Conservation (phyloP, 2,797 vertebrate species). For the Acridotheres tristis region DNA sequence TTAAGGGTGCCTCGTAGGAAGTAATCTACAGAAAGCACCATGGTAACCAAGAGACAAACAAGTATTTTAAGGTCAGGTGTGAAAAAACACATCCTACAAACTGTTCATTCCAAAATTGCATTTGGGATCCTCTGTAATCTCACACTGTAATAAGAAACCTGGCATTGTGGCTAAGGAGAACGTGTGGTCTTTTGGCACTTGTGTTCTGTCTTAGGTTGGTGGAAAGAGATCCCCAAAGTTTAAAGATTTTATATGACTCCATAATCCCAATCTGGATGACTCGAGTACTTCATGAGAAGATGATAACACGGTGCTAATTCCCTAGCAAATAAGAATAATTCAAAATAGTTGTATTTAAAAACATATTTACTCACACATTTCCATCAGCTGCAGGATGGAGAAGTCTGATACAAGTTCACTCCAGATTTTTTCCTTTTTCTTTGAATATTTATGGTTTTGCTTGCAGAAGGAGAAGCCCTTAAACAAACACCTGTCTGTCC, state of each 20-base stretch:
- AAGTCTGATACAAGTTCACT: background rate
- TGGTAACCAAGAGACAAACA: background rate
- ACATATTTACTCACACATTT: background rate
- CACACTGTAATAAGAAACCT: background rate
- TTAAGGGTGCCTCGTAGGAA: background rate
- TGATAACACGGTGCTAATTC: background rate
- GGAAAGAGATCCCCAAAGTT: background rate
- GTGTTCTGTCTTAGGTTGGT: background rate
- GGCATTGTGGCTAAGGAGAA: background rate
- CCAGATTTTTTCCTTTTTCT: background rate
- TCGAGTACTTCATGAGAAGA: background rate
- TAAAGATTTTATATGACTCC: background rate
- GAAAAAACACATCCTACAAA: background rate
- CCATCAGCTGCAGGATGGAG: background rate
- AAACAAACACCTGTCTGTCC: background rate
- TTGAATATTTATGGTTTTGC: background rate
- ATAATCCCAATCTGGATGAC: background rate
- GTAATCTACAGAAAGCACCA: background rate
- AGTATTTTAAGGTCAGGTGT: constrained; percentile 19
- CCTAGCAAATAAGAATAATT: background rate
- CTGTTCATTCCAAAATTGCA: background rate
- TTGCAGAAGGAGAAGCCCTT: background rate
- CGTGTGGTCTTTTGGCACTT: background rate
- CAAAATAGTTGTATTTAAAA: background rate
- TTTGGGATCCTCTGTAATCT: background rate